Evolutionary conservation across 1,140 invertebrate genomes (phyloP).

Genomic region (Drosophila virilis): DNA sequence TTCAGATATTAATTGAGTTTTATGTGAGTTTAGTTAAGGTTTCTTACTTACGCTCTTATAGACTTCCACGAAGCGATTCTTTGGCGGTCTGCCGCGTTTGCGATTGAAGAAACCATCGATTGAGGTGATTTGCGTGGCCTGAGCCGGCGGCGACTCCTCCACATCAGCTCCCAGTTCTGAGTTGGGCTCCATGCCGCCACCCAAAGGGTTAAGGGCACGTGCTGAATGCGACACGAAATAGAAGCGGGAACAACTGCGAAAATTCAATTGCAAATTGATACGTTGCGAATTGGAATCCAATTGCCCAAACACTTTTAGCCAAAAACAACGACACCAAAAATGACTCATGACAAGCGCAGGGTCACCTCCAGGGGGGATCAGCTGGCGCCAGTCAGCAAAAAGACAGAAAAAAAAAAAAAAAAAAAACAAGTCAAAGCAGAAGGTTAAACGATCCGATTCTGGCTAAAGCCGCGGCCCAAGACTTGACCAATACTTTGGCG

Average conservation of each 20-base stretch:
- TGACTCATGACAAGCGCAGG: slow-evolving; percentile 28
- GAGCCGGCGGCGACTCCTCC: slow-evolving; percentile 21
- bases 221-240: slow-evolving; percentile 7
- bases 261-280: slow-evolving; percentile 50
- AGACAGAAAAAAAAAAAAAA: slow-evolving; percentile 1
- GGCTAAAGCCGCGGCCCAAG: slow-evolving; percentile 5
- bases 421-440: background rate
- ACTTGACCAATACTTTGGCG: background rate
- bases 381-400: slow-evolving; percentile 34
- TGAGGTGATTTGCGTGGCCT: slow-evolving; percentile 76
- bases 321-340: slow-evolving; percentile 1
- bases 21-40: background rate
- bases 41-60: slow-evolving; percentile 90
- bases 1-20: no score
- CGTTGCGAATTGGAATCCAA: slow-evolving; percentile 45
- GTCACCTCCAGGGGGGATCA: background rate
- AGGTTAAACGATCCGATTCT: slow-evolving; percentile 20
- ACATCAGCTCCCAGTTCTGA: slow-evolving; percentile 9
- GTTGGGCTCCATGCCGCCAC: slow-evolving; percentile 21
- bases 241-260: slow-evolving; percentile 15
- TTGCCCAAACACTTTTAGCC: slow-evolving; percentile 8
- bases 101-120: slow-evolving; percentile 88
- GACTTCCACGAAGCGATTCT: slow-evolving; percentile 95
- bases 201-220: slow-evolving; percentile 24
- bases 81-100: slow-evolving; percentile 95